Conservation (phyloP, 2,797 vertebrate species). For the Takifugu ocellatus region DNA sequence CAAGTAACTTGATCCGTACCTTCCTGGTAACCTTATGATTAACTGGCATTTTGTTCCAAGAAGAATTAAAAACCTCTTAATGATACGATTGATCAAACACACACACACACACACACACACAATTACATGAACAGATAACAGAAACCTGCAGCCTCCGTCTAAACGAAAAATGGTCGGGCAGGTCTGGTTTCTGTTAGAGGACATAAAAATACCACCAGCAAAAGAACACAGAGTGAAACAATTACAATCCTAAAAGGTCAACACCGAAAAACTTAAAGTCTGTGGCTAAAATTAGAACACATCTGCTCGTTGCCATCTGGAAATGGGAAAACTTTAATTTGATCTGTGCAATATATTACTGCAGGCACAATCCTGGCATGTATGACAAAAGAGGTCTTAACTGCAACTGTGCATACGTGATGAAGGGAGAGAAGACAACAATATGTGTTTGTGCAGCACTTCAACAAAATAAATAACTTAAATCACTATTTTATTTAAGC, state of each 20-base stretch:
- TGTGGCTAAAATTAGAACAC: neutral
- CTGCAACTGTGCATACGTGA: too few relatives aligned
- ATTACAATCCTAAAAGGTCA: neutral
- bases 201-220: constrained; percentile 1
- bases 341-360: too few relatives aligned
- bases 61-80: too few relatives aligned
- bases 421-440: too few relatives aligned
- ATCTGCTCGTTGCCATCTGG: neutral
- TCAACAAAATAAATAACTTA: too few relatives aligned
- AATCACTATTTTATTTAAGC: neutral
- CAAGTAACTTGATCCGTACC: too few relatives aligned
- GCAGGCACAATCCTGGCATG: too few relatives aligned
- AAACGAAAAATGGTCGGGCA: neutral
- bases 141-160: constrained; percentile 7
- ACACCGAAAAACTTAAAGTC: neutral
- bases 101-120: neutral
- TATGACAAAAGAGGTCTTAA: too few relatives aligned
- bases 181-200: constrained; percentile 18
- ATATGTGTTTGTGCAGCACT: too few relatives aligned
- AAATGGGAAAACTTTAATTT: neutral
- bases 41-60: too few relatives aligned
- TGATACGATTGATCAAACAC: neutral
- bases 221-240: neutral
- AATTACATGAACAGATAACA: constrained; percentile 22
- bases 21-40: too few relatives aligned